Base-by-base conservation (phyloP, 2,888 invertebrate species). In the Dexiosoma caninum region DNA sequence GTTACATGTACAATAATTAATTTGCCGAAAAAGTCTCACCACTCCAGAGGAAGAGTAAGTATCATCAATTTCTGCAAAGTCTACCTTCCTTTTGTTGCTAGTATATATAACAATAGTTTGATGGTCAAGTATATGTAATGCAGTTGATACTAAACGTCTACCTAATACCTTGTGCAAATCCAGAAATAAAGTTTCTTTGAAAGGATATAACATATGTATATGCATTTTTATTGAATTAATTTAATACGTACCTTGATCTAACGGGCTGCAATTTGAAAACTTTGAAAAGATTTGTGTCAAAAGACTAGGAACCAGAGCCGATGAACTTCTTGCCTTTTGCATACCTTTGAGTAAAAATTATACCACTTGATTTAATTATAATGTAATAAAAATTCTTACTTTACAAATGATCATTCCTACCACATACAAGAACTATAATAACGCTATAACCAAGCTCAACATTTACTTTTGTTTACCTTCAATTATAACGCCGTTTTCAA, bases 1-100 rank as follows among this genome's bases (percentile, higher is more conserved):
- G n/a, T 85, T 89, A 84, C 95, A 95, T 8, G 92, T 91, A 81
- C 95, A 95, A 86, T 92, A 95, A 86, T 95, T 95, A 8, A 94
- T 89, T 23, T 91, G 88, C 0, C 93, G 92, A 84, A 94, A 93
- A 30, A 95, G 87, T 60, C 92, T 92, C 81, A 93, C 93, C 64
- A 92, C 91, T n/a, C 91, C 90, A 51, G 91, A 90, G 5, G 91
- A 91, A 66, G 91, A 91, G 7, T 92, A 92, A 0, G 8, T 6
- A 7, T 71, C 82, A 67, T 90, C 91, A 4, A 94, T 90, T 91
- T 94, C 94, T 46, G 93, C 91, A 16, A 94, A 86, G 85, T 88
- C 89, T 84, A 92, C 88, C 1, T 85, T 78, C 53, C 89, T 87
- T 62, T 90, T 89, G 3, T 88, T 82, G 8, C 91, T 91, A 16